Conservation (phyloP, 2,888 invertebrate genomes). For the Eilema depressum region DNA sequence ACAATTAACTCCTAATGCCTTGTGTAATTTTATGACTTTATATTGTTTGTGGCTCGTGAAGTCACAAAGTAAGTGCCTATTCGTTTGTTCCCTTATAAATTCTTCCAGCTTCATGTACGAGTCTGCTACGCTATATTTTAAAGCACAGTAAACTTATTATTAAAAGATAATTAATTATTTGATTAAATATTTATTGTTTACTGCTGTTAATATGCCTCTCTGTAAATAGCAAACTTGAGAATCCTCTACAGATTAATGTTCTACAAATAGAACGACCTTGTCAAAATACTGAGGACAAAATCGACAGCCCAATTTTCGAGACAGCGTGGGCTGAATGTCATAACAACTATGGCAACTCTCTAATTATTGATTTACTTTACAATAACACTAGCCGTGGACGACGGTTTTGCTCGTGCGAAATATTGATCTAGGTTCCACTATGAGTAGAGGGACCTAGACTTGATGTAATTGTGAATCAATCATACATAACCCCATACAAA, state of each 20-base stretch:
- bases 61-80: neutral
- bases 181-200: too few relatives aligned
- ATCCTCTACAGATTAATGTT: neutral
- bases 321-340: neutral
- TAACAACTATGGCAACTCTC: too few relatives aligned
- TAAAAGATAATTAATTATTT: too few relatives aligned
- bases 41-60: constrained; percentile 17
- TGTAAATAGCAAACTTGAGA: neutral
- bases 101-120: neutral
- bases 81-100: neutral
- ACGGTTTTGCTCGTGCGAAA: neutral
- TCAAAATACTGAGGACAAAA: neutral
- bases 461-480: neutral
- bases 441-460: too few relatives aligned
- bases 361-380: neutral
- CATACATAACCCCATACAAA: neutral
- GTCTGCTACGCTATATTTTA: too few relatives aligned
- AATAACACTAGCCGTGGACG: neutral
- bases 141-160: too few relatives aligned
- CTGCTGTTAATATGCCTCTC: too few relatives aligned
- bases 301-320: neutral
- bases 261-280: neutral
- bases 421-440: too few relatives aligned
- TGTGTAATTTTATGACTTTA: constrained; percentile 68
- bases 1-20: constrained; percentile 74